Base-by-base conservation (phyloP, 2,888 invertebrate species). In the Cloeon dipterum region DNA sequence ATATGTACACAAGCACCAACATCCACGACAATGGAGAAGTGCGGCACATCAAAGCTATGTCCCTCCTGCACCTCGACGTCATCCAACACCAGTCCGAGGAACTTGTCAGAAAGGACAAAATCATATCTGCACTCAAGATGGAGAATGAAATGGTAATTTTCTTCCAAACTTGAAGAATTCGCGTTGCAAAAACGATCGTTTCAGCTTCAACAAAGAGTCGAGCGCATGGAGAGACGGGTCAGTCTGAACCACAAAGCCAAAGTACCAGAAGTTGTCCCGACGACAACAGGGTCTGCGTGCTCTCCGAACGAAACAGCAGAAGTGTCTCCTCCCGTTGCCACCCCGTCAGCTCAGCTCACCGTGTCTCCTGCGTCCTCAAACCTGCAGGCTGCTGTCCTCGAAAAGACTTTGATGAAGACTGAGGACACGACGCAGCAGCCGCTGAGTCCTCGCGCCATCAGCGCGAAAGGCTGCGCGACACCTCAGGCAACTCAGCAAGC, bases 61-160 rank as follows among this genome's bases (percentile, higher is more conserved):
- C 86, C 43, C 59, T 83, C 40, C 65, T 78, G 45, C 85, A 89
- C 54, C 62, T 88, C 49, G 85, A 88, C 56, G 61, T 88, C 42
- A 82, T 88, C 52, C 85, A 86, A 54, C 82, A 85, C 57, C 86
- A 88, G 57, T 81, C 81, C 49, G 83, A 86, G 50, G 70, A 76
- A 48, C 66, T 88, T 43, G 65, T 70, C 45, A 72, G 72, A 46
- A 81, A 77, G 56, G 85, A 88, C 47, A 79, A 76, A 52, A 62
- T 73, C 37, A 66, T 81, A 43, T 68, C 70, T 40, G 63, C 69
- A 38, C 59, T 83, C 23, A 68, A 68, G 50, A 68, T 72, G 48
- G 85, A 86, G 58, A 77, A 81, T 61, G 75, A 77, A 54, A 66
- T 71, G 55, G 75, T 88, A 62, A 64, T 67, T 14, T 40, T 52